phyloP scores from a whole-genome alignment of 2,797 vertebrate genomes.

The Mormyrus proboscirostris region DNA sequence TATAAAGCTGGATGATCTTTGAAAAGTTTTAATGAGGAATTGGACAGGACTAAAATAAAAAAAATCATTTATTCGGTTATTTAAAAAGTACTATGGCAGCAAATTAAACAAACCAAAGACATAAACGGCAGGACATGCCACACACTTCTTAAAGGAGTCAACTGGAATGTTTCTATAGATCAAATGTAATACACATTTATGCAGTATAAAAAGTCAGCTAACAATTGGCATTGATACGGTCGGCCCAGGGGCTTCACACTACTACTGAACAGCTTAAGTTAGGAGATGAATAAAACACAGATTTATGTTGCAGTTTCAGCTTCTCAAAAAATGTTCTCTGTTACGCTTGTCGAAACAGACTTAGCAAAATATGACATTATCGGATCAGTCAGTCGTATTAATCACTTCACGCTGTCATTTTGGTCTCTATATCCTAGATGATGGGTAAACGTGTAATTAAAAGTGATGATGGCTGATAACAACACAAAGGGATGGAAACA shows the following conservation, averaged over 20 bases:
- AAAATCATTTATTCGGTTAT: background rate
- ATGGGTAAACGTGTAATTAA: background rate
- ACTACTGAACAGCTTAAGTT: background rate
- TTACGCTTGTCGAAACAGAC: background rate
- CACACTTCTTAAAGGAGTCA: background rate
- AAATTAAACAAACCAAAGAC: background rate
- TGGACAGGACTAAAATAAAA: background rate
- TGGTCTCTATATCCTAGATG: background rate
- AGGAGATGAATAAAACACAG: background rate
- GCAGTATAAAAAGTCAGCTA: background rate
- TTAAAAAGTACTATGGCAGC: background rate
- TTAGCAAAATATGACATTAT: background rate
- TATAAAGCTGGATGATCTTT: background rate
- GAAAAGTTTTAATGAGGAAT: background rate
- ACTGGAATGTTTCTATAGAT: background rate
- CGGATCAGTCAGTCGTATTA: background rate
- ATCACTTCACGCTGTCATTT: background rate
- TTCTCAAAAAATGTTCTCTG: background rate
- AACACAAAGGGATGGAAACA: background rate
- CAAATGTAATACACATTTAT: background rate
- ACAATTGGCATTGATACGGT: background rate
- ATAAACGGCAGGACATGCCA: background rate
- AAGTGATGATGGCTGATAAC: background rate
- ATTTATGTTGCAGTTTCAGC: background rate
- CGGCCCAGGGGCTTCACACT: background rate